Conservation (phyloP, 2,888 invertebrate species). For the Mechanitis mazaeus region DNA sequence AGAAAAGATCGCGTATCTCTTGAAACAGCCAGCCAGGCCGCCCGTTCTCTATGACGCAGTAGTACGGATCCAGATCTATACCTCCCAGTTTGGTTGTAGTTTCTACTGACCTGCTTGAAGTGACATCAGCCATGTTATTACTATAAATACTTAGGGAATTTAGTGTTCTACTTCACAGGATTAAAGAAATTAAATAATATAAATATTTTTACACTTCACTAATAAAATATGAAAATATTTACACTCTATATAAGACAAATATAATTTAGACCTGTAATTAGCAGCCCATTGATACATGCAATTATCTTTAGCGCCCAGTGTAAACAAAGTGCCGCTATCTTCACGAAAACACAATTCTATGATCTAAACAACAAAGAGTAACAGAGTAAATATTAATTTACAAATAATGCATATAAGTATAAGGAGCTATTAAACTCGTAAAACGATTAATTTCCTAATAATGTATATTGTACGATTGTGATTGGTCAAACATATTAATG, state of each 20-base stretch:
- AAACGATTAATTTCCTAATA: background rate
- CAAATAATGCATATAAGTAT: background rate
- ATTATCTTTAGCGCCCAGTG: conserved; percentile 56
- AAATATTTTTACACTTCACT: too few relatives aligned
- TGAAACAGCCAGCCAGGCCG: conserved; percentile 82
- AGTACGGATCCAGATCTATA: conserved; percentile 79
- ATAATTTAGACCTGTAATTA: conserved; percentile 47
- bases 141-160: too few relatives aligned
- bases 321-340: conserved; percentile 52
- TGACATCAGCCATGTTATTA: too few relatives aligned
- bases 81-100: conserved; percentile 72
- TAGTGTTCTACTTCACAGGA: too few relatives aligned
- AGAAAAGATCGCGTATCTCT: conserved; percentile 85
- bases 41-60: conserved; percentile 82
- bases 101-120: conserved; percentile 65
- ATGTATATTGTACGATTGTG: background rate
- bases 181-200: too few relatives aligned
- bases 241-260: background rate
- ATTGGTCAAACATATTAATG: conserved; percentile 8
- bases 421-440: background rate
- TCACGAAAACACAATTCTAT: conserved; percentile 52
- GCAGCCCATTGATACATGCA: conserved; percentile 59
- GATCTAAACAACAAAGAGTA: conserved; percentile 36
- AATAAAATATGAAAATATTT: too few relatives aligned
- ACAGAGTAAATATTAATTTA: background rate